Percentiles rank a stretch among this genome's conserved stretches.
Evolutionary conservation across 2,113 vertebrate species (phyloP).

Genomic region (Pygathrix nemaeus): DNA sequence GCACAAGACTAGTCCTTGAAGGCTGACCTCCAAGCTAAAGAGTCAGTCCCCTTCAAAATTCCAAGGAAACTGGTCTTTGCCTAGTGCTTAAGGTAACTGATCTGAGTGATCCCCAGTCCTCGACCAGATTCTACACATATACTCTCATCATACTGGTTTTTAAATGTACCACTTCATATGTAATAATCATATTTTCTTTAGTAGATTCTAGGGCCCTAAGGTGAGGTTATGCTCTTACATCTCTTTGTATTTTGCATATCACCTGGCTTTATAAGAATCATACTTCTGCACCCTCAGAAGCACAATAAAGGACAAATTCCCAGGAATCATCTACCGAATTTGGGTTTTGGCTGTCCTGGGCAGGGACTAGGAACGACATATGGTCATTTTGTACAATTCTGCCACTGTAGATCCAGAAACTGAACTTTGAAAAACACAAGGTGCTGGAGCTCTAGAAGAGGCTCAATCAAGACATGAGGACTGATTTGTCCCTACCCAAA

Average conservation of each 20-base stretch:
- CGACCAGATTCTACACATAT: accelerated
- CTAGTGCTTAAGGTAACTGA: background rate
- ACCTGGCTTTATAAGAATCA: background rate
- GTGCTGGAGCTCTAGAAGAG: background rate
- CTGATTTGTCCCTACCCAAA: background rate
- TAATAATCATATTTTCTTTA: background rate
- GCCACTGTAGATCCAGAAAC: background rate
- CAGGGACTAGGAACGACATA: background rate
- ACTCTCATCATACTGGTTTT: background rate
- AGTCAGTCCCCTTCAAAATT: background rate
- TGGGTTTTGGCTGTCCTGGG: background rate
- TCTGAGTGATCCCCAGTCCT: background rate
- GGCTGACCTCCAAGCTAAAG: background rate
- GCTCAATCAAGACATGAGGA: background rate
- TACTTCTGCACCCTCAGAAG: background rate
- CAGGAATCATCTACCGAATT: background rate
- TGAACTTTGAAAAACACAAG: background rate
- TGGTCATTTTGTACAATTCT: background rate
- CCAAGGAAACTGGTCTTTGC: background rate
- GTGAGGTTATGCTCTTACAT: background rate
- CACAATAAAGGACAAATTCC: background rate
- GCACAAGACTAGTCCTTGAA: background rate
- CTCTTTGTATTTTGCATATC: background rate
- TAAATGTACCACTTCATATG: background rate
- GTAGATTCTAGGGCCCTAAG: background rate